These are phyloP conservation scores for Empidonax alnorum DNA, from an alignment of 2,113 vertebrate species.

Conservation along the genomic window DNA sequence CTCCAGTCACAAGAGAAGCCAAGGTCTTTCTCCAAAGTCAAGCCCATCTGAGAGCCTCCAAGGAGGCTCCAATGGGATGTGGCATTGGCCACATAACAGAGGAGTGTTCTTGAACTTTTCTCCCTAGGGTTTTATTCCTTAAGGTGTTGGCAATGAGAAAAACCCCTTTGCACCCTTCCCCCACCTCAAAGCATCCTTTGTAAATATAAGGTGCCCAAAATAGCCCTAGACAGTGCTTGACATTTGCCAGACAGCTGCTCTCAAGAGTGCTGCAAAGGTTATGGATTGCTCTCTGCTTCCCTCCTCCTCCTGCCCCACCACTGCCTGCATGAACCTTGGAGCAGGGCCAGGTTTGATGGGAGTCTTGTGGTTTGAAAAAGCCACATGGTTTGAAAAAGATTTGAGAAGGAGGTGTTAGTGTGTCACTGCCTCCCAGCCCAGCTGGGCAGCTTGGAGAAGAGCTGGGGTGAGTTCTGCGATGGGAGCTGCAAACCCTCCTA, in stretches of 20 bases:
- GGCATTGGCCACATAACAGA: not conserved
- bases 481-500: not conserved
- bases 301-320: not conserved
- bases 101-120: not conserved
- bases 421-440: fast-evolving
- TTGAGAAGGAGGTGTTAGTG: not conserved
- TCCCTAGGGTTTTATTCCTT: not conserved
- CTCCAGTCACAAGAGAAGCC: not conserved
- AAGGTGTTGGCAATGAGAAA: conserved; percentile 37
- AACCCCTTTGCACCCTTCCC: not conserved
- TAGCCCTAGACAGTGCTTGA: conserved; percentile 65
- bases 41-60: not conserved
- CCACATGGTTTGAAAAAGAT: not conserved
- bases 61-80: fast-evolving
- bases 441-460: not conserved
- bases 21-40: not conserved
- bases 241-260: conserved; percentile 75
- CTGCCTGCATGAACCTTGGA: conserved; percentile 19
- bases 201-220: conserved; percentile 70
- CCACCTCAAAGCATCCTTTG: conserved; percentile 45
- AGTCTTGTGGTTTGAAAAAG: conserved; percentile 6
- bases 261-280: conserved; percentile 59
- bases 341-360: not conserved
- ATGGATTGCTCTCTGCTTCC: conserved; percentile 47
- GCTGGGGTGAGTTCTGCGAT: not conserved